Evolutionary conservation across 2,113 vertebrate species (phyloP).

Genomic region (Sterrhoptilus dennistouni): DNA sequence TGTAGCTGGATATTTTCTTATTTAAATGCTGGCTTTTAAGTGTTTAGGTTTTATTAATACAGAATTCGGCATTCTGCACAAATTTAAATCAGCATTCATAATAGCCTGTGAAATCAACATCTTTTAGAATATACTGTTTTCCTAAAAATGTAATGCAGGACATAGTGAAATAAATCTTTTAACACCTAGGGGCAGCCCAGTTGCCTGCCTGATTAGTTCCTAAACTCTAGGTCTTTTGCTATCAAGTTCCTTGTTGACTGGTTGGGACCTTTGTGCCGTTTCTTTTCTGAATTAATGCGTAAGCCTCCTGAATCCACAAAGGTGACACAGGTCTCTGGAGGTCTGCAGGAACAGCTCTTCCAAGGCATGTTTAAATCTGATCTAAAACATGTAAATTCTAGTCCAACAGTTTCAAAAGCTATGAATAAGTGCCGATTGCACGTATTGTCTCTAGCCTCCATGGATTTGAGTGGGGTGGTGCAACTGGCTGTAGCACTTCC

Average conservation of each 20-base stretch:
- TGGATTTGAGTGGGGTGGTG: background rate
- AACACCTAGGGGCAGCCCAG: background rate
- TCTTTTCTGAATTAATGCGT: background rate
- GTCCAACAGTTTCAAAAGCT: background rate
- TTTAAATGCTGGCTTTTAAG: background rate
- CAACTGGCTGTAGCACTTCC: background rate
- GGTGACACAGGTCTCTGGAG: background rate
- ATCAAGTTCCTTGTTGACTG: background rate
- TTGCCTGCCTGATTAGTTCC: background rate
- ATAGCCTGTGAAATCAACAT: too few relatives aligned
- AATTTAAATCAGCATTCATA: background rate
- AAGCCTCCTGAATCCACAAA: background rate
- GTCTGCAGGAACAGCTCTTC: background rate
- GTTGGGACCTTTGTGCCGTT: background rate
- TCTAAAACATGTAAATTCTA: background rate
- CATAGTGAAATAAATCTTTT: background rate
- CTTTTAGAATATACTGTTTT: background rate
- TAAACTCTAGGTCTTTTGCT: background rate
- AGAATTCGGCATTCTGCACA: background rate
- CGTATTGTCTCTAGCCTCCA: background rate
- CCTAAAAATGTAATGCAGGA: background rate
- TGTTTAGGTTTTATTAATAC: background rate
- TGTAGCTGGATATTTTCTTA: background rate
- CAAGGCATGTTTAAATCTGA: background rate
- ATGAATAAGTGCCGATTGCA: rapidly evolving